Evolutionary conservation across 2,113 vertebrate species (phyloP).

Genomic region (Tetraodon nigroviridis): DNA sequence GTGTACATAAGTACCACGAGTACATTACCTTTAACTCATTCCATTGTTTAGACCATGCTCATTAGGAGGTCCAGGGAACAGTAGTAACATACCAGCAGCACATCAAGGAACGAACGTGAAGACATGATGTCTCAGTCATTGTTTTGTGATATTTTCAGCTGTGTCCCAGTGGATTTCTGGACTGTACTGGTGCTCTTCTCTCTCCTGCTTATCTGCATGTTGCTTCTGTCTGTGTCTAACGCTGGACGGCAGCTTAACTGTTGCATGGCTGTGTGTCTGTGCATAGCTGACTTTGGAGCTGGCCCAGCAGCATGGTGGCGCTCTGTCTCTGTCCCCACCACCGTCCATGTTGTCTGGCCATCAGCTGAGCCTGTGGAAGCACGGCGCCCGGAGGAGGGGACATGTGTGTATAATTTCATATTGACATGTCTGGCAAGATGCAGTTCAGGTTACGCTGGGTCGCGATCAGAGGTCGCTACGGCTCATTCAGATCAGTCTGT

Average conservation of each 20-base stretch:
- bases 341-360: slow-evolving; percentile 66
- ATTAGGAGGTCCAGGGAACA: too few relatives aligned
- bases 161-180: neutral
- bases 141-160: neutral
- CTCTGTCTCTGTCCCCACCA: slow-evolving; percentile 59
- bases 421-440: slow-evolving; percentile 12
- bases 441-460: neutral
- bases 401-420: slow-evolving; percentile 59
- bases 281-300: slow-evolving; percentile 58
- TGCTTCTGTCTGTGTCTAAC: slow-evolving; percentile 18
- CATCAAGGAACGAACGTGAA: too few relatives aligned
- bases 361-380: slow-evolving; percentile 68
- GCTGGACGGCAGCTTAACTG: neutral
- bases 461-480: neutral
- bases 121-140: too few relatives aligned
- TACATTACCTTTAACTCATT: too few relatives aligned
- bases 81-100: too few relatives aligned
- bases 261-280: slow-evolving; percentile 7
- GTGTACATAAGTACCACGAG: too few relatives aligned
- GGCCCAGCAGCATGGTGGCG: slow-evolving; percentile 58
- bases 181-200: slow-evolving; percentile 12
- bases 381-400: slow-evolving; percentile 51
- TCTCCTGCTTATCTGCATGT: slow-evolving; percentile 4
- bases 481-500: too few relatives aligned
- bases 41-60: too few relatives aligned